A percentile compares a stretch with the other conserved stretches of the same genome.
phyloP scores from a whole-genome alignment of 92 coral and sea anemone genomes.

The Siderastrea siderea region DNA sequence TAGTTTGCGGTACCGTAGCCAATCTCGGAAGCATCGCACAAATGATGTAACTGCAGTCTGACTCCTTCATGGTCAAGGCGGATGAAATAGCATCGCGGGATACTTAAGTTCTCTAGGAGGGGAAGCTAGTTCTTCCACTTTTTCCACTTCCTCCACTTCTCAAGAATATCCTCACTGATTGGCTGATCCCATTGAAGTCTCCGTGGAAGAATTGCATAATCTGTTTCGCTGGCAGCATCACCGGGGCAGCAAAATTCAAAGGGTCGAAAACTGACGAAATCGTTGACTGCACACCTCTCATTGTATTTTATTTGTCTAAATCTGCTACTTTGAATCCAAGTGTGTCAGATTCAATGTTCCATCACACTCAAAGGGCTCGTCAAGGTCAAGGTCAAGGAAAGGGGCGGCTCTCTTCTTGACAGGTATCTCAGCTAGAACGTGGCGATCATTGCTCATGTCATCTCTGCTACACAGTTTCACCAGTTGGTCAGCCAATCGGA shows the following conservation, averaged over 20 bases:
- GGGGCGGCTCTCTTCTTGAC: no score
- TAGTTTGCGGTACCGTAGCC: conserved; percentile 75
- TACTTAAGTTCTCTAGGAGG: conserved; percentile 15
- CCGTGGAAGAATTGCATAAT: conserved; percentile 59
- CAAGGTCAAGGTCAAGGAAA: conserved; percentile 51
- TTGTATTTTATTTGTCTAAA: conserved; percentile 58
- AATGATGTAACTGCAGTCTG: conserved; percentile 58
- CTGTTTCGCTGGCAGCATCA: conserved; percentile 66
- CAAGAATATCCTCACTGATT: conserved; percentile 46
- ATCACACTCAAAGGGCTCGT: conserved; percentile 58
- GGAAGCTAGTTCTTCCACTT: conserved; percentile 55
- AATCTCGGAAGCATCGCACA: conserved; percentile 59
- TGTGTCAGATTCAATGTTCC: conserved; percentile 68
- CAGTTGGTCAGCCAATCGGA: not conserved
- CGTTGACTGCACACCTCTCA: conserved; percentile 68
- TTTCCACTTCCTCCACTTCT: conserved; percentile 61
- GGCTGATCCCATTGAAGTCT: conserved; percentile 57
- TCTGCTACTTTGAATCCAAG: conserved; percentile 65
- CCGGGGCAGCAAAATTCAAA: conserved; percentile 67
- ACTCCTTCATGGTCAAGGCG: conserved; percentile 34
- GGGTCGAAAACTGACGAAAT: conserved; percentile 69
- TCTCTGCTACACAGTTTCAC: conserved; percentile 44
- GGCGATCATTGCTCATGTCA: conserved; percentile 2
- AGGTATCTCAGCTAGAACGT: not conserved
- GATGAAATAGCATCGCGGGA: conserved; percentile 53